Conservation (phyloP, 2,113 vertebrate genomes). For the Illadopsis cleaveri region DNA sequence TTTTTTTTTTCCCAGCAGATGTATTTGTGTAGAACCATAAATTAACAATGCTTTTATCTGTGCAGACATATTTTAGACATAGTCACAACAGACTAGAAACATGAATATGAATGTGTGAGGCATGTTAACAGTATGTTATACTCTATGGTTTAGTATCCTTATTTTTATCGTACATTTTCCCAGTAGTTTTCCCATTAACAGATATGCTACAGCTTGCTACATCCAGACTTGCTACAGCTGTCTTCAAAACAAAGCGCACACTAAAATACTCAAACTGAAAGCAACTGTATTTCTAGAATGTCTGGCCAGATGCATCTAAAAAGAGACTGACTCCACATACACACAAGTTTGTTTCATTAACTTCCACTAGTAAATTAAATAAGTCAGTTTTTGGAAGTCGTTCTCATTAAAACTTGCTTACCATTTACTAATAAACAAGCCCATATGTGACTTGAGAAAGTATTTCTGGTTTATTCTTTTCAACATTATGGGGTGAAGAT, state of each 20-base stretch:
- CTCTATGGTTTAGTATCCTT: not conserved
- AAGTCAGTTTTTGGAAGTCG: not conserved
- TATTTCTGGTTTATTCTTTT: not conserved
- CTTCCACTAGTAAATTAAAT: constrained; percentile 42
- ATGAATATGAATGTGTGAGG: not conserved
- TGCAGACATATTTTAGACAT: not conserved
- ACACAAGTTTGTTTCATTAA: constrained; percentile 48
- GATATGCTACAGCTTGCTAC: not conserved
- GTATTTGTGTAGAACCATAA: not conserved
- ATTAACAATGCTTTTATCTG: constrained; percentile 34
- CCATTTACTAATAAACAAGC: not conserved
- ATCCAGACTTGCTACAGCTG: constrained; percentile 30
- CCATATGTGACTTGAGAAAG: not conserved
- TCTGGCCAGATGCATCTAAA: constrained; percentile 19
- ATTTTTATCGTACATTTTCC: constrained; percentile 14
- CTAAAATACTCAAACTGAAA: not conserved
- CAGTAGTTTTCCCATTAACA: constrained; percentile 35
- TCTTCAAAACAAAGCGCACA: not conserved
- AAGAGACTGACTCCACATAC: constrained; percentile 31
- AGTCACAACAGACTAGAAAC: constrained; percentile 40
- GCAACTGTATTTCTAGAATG: not conserved
- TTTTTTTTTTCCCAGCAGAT: not conserved
- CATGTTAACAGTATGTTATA: constrained; percentile 30
- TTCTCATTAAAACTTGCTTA: constrained; percentile 2
- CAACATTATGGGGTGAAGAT: not conserved